A percentile compares a stretch with the other conserved stretches of the same genome.
These are phyloP conservation scores for Propithecus deckenii DNA, from an alignment of 2,797 vertebrate genomes.

Conservation along the genomic window DNA sequence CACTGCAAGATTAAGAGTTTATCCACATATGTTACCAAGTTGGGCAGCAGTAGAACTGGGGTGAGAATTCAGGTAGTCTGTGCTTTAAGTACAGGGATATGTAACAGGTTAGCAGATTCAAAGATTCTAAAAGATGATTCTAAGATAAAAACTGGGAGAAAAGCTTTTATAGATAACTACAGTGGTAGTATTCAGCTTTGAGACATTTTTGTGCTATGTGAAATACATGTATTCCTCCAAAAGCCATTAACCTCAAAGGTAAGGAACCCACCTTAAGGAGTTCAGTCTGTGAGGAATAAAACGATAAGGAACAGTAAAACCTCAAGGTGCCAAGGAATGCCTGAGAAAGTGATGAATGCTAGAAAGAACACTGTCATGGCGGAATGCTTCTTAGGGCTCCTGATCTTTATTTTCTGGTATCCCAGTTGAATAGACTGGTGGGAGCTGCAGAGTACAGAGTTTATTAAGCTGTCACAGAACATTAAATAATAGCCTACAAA, in stretches of 20 bases:
- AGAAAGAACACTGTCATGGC: background rate
- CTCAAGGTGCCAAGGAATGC: background rate
- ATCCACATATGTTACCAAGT: background rate
- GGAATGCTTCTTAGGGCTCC: background rate
- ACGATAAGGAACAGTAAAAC: background rate
- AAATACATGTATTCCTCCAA: background rate
- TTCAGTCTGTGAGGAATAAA: background rate
- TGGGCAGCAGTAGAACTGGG: background rate
- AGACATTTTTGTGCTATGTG: background rate
- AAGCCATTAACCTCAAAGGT: background rate
- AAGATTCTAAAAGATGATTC: background rate
- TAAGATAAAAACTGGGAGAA: background rate
- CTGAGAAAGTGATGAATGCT: background rate
- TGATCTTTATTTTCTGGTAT: slow-evolving; percentile 38
- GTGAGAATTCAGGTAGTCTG: background rate
- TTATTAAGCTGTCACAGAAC: slow-evolving; percentile 53
- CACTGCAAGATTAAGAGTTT: background rate
- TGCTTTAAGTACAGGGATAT: background rate
- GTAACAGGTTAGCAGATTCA: background rate
- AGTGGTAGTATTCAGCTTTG: background rate
- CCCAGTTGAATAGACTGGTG: background rate
- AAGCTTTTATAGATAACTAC: background rate
- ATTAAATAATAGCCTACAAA: slow-evolving; percentile 54
- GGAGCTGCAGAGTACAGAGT: background rate
- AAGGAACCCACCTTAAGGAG: background rate